Evolutionary conservation across 2,888 invertebrate genomes (phyloP).

Genomic region (Xestoiulus laeticollis): DNA sequence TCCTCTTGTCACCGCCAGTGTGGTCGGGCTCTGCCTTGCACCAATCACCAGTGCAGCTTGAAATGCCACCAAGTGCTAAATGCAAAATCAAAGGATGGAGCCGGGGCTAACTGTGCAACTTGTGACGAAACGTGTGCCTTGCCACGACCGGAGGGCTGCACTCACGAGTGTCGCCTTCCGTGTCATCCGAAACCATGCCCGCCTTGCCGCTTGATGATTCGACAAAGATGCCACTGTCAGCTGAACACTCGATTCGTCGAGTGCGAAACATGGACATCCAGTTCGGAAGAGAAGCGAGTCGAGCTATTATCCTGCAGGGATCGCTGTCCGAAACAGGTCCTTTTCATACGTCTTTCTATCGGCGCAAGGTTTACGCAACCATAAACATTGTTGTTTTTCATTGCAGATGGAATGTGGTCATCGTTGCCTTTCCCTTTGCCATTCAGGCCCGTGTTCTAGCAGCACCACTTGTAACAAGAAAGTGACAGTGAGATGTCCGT

Average conservation of each 20-base stretch:
- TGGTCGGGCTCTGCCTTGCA: constrained; percentile 64
- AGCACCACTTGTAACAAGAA: constrained; percentile 79
- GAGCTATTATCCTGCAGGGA: constrained; percentile 76
- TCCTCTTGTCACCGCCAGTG: constrained; percentile 67
- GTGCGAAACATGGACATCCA: constrained; percentile 75
- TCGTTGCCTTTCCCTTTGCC: constrained; percentile 78
- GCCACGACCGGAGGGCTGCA: constrained; percentile 73
- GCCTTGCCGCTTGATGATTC: constrained; percentile 76
- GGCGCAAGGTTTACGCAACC: not conserved
- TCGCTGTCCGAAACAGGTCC: constrained; percentile 83
- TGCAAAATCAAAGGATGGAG: constrained; percentile 52
- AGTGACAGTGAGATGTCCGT: constrained; percentile 79
- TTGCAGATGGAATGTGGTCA: constrained; percentile 83
- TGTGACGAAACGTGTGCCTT: constrained; percentile 72
- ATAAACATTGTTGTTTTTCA: constrained; percentile 56
- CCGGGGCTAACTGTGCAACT: constrained; percentile 68
- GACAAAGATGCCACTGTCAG: constrained; percentile 83
- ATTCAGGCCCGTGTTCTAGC: constrained; percentile 75
- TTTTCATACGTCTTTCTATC: not conserved
- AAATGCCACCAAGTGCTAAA: constrained; percentile 72
- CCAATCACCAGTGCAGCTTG: constrained; percentile 71
- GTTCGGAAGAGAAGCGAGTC: constrained; percentile 64
- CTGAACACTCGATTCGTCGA: constrained; percentile 78
- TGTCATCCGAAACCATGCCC: constrained; percentile 76
- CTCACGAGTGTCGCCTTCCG: constrained; percentile 74